These are phyloP conservation scores for Chrysopa pallens DNA, from an alignment of 1,140 invertebrate species.

Conservation along the genomic window DNA sequence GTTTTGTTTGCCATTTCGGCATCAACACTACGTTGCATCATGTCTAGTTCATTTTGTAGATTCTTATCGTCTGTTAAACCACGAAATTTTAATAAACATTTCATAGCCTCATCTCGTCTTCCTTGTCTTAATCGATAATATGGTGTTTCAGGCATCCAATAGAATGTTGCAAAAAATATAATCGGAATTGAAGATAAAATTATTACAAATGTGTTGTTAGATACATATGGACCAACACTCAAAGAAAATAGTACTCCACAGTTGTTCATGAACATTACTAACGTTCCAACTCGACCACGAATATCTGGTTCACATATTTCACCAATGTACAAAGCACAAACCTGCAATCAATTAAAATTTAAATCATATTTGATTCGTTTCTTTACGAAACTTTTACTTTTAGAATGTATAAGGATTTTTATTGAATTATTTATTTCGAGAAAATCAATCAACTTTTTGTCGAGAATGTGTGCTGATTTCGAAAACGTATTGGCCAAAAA, in stretches of 20 bases:
- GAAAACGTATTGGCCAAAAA: too few relatives aligned
- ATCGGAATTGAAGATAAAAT: not conserved
- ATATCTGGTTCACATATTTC: constrained; percentile 1
- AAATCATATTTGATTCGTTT: too few relatives aligned
- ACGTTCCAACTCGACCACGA: not conserved
- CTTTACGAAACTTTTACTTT: too few relatives aligned
- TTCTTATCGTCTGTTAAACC: not conserved
- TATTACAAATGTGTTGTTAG: not conserved
- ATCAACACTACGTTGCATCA: not conserved
- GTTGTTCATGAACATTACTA: not conserved
- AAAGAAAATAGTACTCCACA: not conserved
- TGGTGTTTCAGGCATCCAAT: not conserved
- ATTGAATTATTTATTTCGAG: too few relatives aligned
- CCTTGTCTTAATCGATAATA: not conserved
- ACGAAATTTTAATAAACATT: not conserved
- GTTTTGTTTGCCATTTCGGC: not conserved
- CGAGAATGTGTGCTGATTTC: too few relatives aligned
- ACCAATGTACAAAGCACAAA: not conserved
- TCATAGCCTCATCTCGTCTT: not conserved
- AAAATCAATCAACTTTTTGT: too few relatives aligned
- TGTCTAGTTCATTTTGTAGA: not conserved
- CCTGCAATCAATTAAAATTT: too few relatives aligned
- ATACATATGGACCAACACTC: not conserved
- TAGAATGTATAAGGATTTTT: too few relatives aligned
- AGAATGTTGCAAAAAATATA: not conserved